Percentiles rank a stretch among this genome's conserved stretches.
Conservation (phyloP, 1,140 invertebrate genomes). For the Kradibia gibbosae region DNA sequence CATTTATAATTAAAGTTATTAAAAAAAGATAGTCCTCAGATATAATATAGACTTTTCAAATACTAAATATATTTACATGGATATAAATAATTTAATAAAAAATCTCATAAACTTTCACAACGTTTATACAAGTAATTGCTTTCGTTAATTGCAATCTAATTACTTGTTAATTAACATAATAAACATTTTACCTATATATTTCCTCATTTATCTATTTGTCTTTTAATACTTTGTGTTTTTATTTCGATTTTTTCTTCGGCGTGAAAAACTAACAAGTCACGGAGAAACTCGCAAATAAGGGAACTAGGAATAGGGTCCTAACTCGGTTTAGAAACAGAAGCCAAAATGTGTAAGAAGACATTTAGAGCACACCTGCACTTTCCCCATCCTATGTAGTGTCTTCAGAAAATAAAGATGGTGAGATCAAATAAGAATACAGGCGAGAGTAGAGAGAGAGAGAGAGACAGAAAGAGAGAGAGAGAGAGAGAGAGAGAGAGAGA, state of each 20-base stretch:
- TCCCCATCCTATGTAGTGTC: neutral
- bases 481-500: neutral
- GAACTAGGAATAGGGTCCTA: neutral
- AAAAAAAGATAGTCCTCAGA: too few relatives aligned
- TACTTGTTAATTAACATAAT: too few relatives aligned
- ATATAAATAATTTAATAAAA: too few relatives aligned
- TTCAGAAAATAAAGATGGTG: neutral
- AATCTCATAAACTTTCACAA: too few relatives aligned
- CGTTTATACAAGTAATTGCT: too few relatives aligned
- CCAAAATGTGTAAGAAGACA: neutral
- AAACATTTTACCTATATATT: too few relatives aligned
- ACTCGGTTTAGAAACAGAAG: neutral
- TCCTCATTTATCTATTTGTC: too few relatives aligned
- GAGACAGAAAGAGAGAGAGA: neutral
- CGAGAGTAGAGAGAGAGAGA: neutral
- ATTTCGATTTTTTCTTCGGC: neutral
- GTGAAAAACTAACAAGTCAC: neutral
- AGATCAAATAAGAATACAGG: neutral
- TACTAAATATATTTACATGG: too few relatives aligned
- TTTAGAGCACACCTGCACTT: conserved; percentile 19
- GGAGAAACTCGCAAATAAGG: neutral
- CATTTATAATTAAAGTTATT: too few relatives aligned
- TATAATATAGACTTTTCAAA: too few relatives aligned
- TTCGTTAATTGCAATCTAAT: too few relatives aligned
- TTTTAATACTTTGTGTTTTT: neutral